These are phyloP conservation scores for Burhinus bistriatus DNA, from an alignment of 2,113 vertebrate genomes.

Conservation along the genomic window DNA sequence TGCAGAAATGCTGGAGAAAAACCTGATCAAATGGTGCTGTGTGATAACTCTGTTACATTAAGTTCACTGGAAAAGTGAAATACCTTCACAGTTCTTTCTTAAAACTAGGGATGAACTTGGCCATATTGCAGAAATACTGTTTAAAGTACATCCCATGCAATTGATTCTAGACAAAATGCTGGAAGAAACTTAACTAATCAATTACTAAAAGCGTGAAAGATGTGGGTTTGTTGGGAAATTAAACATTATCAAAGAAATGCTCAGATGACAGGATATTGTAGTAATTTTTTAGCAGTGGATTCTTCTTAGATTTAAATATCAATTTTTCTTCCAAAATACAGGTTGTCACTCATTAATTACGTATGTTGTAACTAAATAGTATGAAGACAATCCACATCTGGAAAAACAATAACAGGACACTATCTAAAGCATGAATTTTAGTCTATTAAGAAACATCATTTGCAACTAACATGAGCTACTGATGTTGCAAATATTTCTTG, in stretches of 20 bases:
- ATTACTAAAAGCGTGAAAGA: not conserved
- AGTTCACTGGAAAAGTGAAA: not conserved
- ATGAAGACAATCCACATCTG: not conserved
- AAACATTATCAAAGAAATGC: not conserved
- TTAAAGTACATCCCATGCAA: not conserved
- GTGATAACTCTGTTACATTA: not conserved
- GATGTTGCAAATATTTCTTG: not conserved
- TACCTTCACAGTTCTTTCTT: not conserved
- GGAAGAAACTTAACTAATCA: not conserved
- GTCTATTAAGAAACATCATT: not conserved
- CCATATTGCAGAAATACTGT: not conserved
- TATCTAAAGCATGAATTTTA: not conserved
- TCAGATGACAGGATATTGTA: not conserved
- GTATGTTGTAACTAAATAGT: not conserved
- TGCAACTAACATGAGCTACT: not conserved
- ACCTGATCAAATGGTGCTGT: not conserved
- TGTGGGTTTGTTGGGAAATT: not conserved
- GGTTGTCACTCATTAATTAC: not conserved
- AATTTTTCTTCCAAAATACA: not conserved
- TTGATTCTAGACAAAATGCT: not conserved
- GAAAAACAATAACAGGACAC: not conserved
- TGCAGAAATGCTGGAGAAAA: not conserved
- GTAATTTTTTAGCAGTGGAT: not conserved
- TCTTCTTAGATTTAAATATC: not conserved
- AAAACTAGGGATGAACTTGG: not conserved